phyloP scores from a whole-genome alignment of 2,888 invertebrate species.

The Tinea semifulvella region DNA sequence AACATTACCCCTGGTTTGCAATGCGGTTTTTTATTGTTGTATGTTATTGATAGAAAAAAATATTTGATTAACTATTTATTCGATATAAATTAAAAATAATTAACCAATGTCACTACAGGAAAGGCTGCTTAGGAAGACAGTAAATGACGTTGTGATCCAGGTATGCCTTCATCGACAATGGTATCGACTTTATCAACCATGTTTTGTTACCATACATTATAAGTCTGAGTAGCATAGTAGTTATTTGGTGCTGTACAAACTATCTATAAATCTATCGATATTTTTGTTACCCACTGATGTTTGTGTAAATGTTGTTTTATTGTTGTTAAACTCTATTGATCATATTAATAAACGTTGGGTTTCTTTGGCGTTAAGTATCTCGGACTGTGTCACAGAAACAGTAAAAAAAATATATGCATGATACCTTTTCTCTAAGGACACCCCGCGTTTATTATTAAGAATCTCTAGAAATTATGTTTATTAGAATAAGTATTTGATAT shows the following conservation, averaged over 20 bases:
- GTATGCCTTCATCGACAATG: neutral
- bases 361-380: too few relatives aligned
- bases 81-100: too few relatives aligned
- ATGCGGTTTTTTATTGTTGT: neutral
- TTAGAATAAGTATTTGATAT: neutral
- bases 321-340: constrained; percentile 6
- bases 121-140: too few relatives aligned
- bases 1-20: neutral
- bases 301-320: constrained; percentile 42
- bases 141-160: neutral
- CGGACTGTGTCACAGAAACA: too few relatives aligned
- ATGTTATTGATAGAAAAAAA: neutral
- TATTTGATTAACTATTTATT: constrained; percentile 1
- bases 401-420: too few relatives aligned
- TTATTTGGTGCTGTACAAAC: constrained; percentile 10
- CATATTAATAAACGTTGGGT: neutral
- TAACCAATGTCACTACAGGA: too few relatives aligned
- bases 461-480: neutral
- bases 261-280: neutral
- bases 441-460: too few relatives aligned
- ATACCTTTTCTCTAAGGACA: too few relatives aligned
- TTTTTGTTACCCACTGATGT: constrained; percentile 36
- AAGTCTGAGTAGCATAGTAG: constrained; percentile 12
- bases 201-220: constrained; percentile 12
- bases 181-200: neutral